phyloP scores from a whole-genome alignment of 2,888 invertebrate species.

The Xestoiulus laeticollis region DNA sequence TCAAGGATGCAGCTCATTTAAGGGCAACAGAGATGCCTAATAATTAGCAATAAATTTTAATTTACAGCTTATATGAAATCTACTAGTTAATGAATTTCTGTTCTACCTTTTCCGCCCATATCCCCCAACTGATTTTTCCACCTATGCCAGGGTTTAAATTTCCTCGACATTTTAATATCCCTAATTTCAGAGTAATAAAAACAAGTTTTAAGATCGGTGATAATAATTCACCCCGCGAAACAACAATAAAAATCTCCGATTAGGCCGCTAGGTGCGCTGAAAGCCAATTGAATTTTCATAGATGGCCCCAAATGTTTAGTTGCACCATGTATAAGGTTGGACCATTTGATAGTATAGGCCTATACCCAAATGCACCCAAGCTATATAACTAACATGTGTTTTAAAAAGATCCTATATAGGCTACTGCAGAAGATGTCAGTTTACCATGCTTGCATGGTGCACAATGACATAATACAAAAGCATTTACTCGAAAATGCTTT shows the following conservation, averaged over 20 bases:
- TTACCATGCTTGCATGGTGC: no score
- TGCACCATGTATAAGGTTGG: no score
- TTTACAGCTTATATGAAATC: not conserved
- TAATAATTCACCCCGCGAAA: not conserved
- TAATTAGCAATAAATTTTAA: slow-evolving; percentile 26
- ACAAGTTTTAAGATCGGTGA: slow-evolving; percentile 26
- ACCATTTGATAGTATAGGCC: no score
- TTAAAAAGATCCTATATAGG: no score
- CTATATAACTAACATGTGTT: no score
- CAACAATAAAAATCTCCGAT: not conserved
- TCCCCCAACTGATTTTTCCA: not conserved
- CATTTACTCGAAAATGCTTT: not conserved
- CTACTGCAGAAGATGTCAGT: no score
- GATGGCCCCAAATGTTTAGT: no score
- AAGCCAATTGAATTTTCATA: not conserved
- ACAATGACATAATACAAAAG: no score
- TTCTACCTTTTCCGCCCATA: not conserved
- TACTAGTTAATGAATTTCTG: not conserved
- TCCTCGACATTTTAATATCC: slow-evolving; percentile 17
- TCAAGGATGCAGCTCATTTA: not conserved
- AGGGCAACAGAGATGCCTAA: not conserved
- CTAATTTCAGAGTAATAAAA: slow-evolving; percentile 24
- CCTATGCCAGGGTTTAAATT: not conserved
- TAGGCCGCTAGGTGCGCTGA: not conserved
- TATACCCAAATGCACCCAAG: no score